These are phyloP conservation scores for Ips nitidus DNA, from an alignment of 1,140 invertebrate species.

Conservation along the genomic window DNA sequence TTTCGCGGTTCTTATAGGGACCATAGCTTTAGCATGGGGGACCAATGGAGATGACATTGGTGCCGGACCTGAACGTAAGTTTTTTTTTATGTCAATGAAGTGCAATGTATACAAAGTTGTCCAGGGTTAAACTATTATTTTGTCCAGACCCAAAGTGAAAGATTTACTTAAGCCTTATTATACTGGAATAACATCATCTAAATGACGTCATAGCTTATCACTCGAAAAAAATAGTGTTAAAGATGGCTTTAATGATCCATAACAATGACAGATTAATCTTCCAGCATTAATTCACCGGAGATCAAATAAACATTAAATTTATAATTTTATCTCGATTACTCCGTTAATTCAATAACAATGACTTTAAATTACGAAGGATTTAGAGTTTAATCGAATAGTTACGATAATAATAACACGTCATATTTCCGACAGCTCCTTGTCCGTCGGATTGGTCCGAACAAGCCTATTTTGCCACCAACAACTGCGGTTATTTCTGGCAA, in stretches of 20 bases:
- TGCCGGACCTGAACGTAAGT: slow-evolving; percentile 1
- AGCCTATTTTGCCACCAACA: slow-evolving; percentile 36
- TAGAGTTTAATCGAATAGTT: neutral
- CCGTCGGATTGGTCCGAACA: slow-evolving; percentile 7
- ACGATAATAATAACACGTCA: neutral
- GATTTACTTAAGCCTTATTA: too few relatives aligned
- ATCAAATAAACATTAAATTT: neutral
- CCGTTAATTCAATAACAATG: neutral
- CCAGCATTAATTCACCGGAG: too few relatives aligned
- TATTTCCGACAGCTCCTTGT: slow-evolving; percentile 15
- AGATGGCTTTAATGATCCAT: too few relatives aligned
- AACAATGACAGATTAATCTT: too few relatives aligned
- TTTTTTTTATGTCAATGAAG: neutral
- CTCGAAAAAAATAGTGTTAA: too few relatives aligned
- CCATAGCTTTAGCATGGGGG: neutral
- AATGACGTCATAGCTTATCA: too few relatives aligned
- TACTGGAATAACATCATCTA: too few relatives aligned
- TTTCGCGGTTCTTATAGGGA: neutral
- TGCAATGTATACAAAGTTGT: neutral
- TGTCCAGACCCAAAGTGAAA: too few relatives aligned
- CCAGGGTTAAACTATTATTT: neutral
- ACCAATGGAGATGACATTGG: neutral
- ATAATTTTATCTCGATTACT: neutral
- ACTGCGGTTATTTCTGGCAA: slow-evolving; percentile 61
- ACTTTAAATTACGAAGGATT: neutral